These are phyloP conservation scores for Mesoclemmys tuberculata DNA, from an alignment of 2,113 vertebrate species.

Conservation along the genomic window DNA sequence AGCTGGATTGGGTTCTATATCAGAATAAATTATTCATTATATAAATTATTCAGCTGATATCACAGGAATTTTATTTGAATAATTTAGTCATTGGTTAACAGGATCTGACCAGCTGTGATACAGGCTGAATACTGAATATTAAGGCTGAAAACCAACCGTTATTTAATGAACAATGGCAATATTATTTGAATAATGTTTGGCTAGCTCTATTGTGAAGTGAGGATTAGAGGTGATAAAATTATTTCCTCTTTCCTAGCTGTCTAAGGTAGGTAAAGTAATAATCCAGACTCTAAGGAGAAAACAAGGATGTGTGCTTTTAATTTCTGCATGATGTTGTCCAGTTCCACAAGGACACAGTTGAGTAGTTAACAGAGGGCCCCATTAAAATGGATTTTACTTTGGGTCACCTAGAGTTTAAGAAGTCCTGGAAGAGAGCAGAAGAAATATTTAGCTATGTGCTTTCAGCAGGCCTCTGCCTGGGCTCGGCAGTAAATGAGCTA, in stretches of 20 bases:
- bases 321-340: slow-evolving; percentile 1
- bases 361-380: slow-evolving; percentile 4
- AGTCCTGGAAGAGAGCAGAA: slow-evolving; percentile 55
- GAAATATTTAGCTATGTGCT: slow-evolving; percentile 39
- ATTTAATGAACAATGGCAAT: not conserved
- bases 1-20: not conserved
- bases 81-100: not conserved
- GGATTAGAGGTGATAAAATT: not conserved
- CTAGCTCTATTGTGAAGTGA: not conserved
- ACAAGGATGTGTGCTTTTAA: not conserved
- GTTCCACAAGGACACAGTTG: slow-evolving; percentile 34
- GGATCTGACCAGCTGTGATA: not conserved
- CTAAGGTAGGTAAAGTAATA: not conserved
- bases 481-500: slow-evolving; percentile 16
- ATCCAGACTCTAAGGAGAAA: not conserved
- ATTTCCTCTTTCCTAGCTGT: not conserved
- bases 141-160: not conserved
- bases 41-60: not conserved
- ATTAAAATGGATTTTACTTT: slow-evolving; percentile 55
- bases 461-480: slow-evolving; percentile 4
- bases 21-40: not conserved
- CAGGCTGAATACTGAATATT: not conserved
- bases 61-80: not conserved
- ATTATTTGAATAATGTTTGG: not conserved
- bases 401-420: slow-evolving; percentile 57